These are phyloP conservation scores for Microtus ochrogaster DNA, from an alignment of 2,113 vertebrate genomes.

Conservation along the genomic window DNA sequence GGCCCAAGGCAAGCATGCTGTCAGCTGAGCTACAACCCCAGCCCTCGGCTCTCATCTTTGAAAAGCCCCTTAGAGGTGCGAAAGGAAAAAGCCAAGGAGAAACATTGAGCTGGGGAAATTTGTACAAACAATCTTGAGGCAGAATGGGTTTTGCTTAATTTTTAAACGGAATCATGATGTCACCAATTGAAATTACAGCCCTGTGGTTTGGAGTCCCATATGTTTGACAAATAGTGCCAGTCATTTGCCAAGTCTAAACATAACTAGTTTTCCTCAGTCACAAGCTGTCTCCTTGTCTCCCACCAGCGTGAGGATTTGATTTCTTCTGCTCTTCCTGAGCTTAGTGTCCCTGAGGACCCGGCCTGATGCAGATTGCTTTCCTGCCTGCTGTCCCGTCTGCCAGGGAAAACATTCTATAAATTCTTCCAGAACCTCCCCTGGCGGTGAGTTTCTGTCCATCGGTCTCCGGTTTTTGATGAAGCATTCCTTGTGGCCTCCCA, in stretches of 20 bases:
- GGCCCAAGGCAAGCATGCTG: neutral
- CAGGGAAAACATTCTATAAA: neutral
- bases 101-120: neutral
- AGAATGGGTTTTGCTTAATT: neutral
- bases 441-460: neutral
- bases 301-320: rapidly evolving
- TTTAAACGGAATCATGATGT: neutral
- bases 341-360: neutral
- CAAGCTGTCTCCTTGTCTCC: neutral
- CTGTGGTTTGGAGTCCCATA: neutral
- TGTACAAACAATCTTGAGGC: neutral
- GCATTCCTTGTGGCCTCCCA: rapidly evolving
- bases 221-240: neutral
- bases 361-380: neutral
- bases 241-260: neutral
- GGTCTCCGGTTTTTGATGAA: neutral
- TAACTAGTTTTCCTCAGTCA: neutral
- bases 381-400: neutral
- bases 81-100: neutral
- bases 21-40: neutral
- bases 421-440: neutral
- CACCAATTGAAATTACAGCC: neutral
- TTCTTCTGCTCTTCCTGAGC: neutral
- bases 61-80: neutral
- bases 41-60: neutral